A percentile compares a stretch with the other conserved stretches of the same genome.
Evolutionary conservation across 2,113 vertebrate species (phyloP).

Genomic region (Sialia sialis): DNA sequence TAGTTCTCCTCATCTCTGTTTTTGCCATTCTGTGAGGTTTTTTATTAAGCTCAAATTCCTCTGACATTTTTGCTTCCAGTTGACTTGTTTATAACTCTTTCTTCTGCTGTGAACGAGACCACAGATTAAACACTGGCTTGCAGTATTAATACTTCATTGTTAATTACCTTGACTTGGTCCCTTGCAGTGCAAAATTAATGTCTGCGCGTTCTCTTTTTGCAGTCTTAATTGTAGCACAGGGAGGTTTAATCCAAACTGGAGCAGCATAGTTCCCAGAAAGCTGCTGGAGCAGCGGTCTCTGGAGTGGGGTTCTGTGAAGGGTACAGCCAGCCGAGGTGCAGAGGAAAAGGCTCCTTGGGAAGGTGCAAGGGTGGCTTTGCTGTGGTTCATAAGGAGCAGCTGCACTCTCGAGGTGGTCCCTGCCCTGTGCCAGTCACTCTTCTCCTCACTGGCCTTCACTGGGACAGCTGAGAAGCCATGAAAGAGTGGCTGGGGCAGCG

Average conservation of each 20-base stretch:
- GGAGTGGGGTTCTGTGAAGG: neutral
- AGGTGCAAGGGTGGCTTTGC: neutral
- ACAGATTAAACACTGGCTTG: neutral
- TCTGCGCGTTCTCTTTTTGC: neutral
- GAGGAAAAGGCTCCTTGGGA: neutral
- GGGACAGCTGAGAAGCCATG: neutral
- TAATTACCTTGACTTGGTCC: neutral
- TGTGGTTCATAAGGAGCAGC: neutral
- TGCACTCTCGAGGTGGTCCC: neutral
- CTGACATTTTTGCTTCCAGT: neutral
- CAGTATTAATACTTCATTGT: neutral
- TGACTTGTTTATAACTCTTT: neutral
- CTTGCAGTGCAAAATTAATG: neutral
- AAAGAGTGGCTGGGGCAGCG: neutral
- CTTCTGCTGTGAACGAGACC: neutral
- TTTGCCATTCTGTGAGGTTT: neutral
- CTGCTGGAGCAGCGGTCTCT: neutral
- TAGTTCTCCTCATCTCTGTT: neutral
- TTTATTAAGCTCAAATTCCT: neutral
- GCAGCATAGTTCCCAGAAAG: neutral
- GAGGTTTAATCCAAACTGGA: neutral
- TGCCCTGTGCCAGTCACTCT: accelerated
- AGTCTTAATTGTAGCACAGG: neutral
- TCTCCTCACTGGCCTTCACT: accelerated
- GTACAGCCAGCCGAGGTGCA: accelerated